Evolutionary conservation across 2,113 vertebrate genomes (phyloP).

Genomic region (Baryphthengus martii): DNA sequence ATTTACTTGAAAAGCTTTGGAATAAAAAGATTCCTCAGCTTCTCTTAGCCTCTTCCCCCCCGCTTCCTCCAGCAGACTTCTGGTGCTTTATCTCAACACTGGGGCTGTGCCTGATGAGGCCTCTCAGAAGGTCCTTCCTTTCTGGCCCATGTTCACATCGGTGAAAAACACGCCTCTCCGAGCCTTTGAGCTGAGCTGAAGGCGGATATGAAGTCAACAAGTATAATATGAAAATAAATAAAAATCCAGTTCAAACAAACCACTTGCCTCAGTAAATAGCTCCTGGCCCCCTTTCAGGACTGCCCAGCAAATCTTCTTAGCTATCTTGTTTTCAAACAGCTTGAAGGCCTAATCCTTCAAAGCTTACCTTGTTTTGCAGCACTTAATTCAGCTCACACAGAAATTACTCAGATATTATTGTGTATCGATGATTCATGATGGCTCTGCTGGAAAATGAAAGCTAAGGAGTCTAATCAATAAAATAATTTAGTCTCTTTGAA

Average conservation of each 20-base stretch:
- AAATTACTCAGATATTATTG: constrained; percentile 64
- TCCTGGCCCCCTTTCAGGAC: constrained; percentile 53
- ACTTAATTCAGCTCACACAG: constrained; percentile 9
- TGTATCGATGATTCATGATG: constrained; percentile 70
- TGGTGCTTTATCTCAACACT: constrained; percentile 59
- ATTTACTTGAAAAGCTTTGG: neutral
- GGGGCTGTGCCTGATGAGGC: constrained; percentile 46
- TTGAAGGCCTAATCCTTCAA: constrained; percentile 51
- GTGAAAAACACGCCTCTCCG: constrained; percentile 37
- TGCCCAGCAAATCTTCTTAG: constrained; percentile 39
- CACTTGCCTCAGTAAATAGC: constrained; percentile 62
- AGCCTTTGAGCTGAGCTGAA: constrained; percentile 39
- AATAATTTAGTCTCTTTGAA: constrained; percentile 77
- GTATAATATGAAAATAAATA: constrained; percentile 74
- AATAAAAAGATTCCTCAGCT: neutral
- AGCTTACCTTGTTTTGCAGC: constrained; percentile 68
- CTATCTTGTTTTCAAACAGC: constrained; percentile 49
- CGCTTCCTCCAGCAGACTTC: neutral
- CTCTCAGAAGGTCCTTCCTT: constrained; percentile 64
- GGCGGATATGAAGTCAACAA: constrained; percentile 71
- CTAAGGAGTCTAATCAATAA: constrained; percentile 75
- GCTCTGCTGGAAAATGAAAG: constrained; percentile 67
- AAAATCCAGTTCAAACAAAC: constrained; percentile 65
- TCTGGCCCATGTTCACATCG: constrained; percentile 18
- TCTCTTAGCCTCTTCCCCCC: neutral